Conservation (phyloP, 2,888 invertebrate species). For the Hydroisotoma schaefferi region DNA sequence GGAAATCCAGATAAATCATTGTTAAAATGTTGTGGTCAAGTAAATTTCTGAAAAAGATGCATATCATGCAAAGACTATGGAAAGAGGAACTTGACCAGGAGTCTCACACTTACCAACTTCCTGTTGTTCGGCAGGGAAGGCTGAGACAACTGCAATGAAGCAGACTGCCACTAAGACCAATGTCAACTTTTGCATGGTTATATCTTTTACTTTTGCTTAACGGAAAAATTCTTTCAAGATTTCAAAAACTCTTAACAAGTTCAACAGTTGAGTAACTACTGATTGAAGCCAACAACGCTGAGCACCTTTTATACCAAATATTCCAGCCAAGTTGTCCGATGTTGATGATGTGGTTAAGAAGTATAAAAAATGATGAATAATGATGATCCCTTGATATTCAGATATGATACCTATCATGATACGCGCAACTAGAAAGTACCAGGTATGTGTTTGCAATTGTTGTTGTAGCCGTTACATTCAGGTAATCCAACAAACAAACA, state of each 20-base stretch:
- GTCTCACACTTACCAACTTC: conserved; percentile 18
- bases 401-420: no score
- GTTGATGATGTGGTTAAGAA: no score
- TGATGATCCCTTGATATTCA: no score
- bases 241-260: not conserved
- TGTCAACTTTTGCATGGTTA: conserved; percentile 20
- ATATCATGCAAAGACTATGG: not conserved
- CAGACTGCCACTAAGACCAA: conserved; percentile 17
- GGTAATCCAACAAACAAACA: no score
- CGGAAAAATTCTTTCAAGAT: not conserved
- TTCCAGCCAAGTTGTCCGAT: not conserved
- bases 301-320: not conserved
- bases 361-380: no score
- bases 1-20: no score
- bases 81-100: not conserved
- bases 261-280: not conserved
- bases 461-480: no score
- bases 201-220: no score
- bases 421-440: no score
- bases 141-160: conserved; percentile 26
- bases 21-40: not conserved
- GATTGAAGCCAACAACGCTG: not conserved
- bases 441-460: no score
- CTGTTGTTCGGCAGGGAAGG: conserved; percentile 9
- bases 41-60: not conserved